Conservation (phyloP, 2,888 invertebrate species). For the Byasa hedistus region DNA sequence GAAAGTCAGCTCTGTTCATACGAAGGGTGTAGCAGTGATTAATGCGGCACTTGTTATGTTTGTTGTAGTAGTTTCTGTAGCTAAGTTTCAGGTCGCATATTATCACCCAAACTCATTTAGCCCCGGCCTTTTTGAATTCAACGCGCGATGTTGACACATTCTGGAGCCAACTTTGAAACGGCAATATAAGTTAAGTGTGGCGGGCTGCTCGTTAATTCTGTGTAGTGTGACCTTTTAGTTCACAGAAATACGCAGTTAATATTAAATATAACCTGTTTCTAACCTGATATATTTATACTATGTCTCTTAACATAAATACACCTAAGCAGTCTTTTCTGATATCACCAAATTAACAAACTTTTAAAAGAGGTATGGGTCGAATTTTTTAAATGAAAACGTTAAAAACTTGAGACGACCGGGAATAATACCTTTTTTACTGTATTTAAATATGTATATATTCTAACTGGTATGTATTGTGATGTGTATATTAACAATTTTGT, state of each 20-base stretch:
- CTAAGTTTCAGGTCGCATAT: constrained; percentile 7
- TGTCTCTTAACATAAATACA: too few species aligned
- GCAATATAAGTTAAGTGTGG: constrained; percentile 1
- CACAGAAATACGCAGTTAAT: not conserved
- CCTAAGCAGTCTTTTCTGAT: too few species aligned
- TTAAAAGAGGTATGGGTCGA: too few species aligned
- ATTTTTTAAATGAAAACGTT: too few species aligned
- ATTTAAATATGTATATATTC: too few species aligned
- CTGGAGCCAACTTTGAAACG: not conserved
- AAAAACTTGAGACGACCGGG: too few species aligned
- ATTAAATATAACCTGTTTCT: not conserved
- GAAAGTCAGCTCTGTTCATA: not conserved
- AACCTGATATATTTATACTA: not conserved
- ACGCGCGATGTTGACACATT: constrained; percentile 2
- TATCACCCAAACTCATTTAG: constrained; percentile 7
- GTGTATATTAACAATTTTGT: too few species aligned
- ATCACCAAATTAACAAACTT: too few species aligned
- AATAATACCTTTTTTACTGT: too few species aligned
- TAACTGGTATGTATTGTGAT: too few species aligned
- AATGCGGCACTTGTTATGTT: not conserved
- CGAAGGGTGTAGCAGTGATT: constrained; percentile 6
- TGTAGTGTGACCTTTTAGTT: not conserved
- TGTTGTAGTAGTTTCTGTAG: not conserved
- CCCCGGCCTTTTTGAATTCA: constrained; percentile 4
- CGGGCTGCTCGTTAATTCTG: not conserved